These are phyloP conservation scores for Tricholaema leucomelas DNA, from an alignment of 2,113 vertebrate genomes.

Conservation along the genomic window DNA sequence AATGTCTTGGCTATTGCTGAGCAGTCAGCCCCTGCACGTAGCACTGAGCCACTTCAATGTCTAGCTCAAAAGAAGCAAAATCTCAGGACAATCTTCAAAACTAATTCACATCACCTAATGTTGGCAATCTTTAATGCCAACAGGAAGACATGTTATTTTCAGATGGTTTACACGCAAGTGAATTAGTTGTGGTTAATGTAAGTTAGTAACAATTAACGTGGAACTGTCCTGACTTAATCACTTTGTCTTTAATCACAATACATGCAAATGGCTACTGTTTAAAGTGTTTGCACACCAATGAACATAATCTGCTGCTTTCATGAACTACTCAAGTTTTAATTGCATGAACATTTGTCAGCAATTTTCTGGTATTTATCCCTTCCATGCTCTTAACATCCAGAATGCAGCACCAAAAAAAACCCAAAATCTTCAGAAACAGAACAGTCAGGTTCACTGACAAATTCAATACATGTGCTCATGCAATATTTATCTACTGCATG, in stretches of 20 bases:
- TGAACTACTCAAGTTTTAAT: background rate
- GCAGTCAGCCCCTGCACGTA: fast-evolving
- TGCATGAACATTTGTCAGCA: background rate
- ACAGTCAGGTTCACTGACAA: background rate
- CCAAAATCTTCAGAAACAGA: background rate
- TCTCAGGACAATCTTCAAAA: background rate
- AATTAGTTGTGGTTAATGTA: background rate
- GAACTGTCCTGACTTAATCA: background rate
- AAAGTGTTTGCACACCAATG: background rate
- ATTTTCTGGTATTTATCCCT: background rate
- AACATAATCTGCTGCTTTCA: background rate
- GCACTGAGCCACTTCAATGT: background rate
- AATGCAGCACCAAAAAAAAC: background rate
- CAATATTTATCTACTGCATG: background rate
- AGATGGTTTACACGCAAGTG: background rate
- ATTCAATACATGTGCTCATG: background rate
- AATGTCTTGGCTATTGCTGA: background rate
- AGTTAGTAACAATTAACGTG: background rate
- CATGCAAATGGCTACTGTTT: background rate
- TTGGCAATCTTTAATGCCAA: background rate
- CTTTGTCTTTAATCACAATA: background rate
- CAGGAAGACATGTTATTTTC: background rate
- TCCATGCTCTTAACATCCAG: background rate
- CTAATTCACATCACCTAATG: background rate
- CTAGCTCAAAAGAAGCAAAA: background rate